These are phyloP conservation scores for Pocillopora grandis DNA, from an alignment of 92 coral and sea anemone species.

Conservation along the genomic window DNA sequence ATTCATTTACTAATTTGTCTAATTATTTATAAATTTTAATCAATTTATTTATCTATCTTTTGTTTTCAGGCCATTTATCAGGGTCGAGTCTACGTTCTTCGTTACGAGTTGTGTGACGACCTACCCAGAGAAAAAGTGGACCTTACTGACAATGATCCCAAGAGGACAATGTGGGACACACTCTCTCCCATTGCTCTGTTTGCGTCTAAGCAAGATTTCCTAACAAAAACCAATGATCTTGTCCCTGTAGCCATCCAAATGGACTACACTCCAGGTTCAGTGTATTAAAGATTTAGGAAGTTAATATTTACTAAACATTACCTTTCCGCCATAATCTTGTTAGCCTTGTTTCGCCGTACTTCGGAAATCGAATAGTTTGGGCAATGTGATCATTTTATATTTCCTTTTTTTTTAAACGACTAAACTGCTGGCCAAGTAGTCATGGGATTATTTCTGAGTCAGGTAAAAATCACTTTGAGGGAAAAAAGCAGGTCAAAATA, in stretches of 20 bases:
- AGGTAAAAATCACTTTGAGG: too few species aligned
- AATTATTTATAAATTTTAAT: too few species aligned
- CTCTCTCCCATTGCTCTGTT: conserved; percentile 74
- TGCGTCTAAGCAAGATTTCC: conserved; percentile 28
- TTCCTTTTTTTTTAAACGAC: too few species aligned
- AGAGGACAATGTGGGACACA: conserved; percentile 51
- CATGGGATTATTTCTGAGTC: too few species aligned
- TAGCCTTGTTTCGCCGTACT: too few species aligned
- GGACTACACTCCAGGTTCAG: conserved; percentile 46
- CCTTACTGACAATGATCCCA: conserved; percentile 47
- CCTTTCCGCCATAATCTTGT: too few species aligned
- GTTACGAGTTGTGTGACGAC: conserved; percentile 56
- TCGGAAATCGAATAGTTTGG: too few species aligned
- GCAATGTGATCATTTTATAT: too few species aligned
- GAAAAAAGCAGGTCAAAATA: too few species aligned
- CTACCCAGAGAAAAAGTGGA: conserved; percentile 41
- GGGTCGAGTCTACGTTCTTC: conserved; percentile 55
- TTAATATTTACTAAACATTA: too few species aligned
- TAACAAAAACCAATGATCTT: conserved; percentile 26
- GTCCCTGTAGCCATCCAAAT: conserved; percentile 76
- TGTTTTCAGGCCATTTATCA: conserved; percentile 47
- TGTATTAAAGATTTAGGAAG: not conserved
- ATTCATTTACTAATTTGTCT: too few species aligned
- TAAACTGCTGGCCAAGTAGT: too few species aligned
- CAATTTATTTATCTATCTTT: not conserved